A percentile compares a stretch with the other conserved stretches of the same genome.
phyloP scores from a whole-genome alignment of 2,113 vertebrate genomes.

The Anas platyrhynchos region DNA sequence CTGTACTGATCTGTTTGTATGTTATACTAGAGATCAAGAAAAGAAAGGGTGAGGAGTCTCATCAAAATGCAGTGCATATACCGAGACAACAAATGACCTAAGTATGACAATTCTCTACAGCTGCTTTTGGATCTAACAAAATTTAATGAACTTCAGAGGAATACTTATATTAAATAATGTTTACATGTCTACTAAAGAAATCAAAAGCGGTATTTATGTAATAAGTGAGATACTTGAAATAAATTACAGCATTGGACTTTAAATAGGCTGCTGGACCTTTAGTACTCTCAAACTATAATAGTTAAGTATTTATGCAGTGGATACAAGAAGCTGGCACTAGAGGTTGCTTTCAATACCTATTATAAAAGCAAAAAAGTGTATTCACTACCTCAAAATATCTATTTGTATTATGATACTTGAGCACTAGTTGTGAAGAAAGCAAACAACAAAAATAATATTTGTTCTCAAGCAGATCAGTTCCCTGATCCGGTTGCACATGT shows the following conservation, averaged over 20 bases:
- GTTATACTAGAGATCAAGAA: constrained; percentile 83
- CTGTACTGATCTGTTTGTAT: constrained; percentile 92
- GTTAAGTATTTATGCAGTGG: background rate
- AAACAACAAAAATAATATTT: background rate
- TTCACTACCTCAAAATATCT: background rate
- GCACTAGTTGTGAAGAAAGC: background rate
- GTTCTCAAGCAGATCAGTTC: background rate
- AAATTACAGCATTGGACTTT: background rate
- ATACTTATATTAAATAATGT: background rate
- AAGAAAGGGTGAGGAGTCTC: constrained; percentile 72
- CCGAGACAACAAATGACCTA: background rate
- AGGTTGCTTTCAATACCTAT: background rate
- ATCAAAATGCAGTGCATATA: background rate
- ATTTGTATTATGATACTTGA: background rate
- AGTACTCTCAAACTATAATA: background rate
- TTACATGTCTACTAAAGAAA: background rate
- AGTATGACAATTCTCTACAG: background rate
- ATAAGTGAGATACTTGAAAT: background rate
- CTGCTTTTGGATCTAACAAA: background rate
- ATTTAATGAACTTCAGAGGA: background rate
- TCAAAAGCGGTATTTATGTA: background rate
- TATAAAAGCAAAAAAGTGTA: background rate
- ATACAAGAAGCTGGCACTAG: background rate
- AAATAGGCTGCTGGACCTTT: background rate
- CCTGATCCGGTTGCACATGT: background rate